Conservation (phyloP, 2,888 invertebrate genomes). For the Idaea aversata region DNA sequence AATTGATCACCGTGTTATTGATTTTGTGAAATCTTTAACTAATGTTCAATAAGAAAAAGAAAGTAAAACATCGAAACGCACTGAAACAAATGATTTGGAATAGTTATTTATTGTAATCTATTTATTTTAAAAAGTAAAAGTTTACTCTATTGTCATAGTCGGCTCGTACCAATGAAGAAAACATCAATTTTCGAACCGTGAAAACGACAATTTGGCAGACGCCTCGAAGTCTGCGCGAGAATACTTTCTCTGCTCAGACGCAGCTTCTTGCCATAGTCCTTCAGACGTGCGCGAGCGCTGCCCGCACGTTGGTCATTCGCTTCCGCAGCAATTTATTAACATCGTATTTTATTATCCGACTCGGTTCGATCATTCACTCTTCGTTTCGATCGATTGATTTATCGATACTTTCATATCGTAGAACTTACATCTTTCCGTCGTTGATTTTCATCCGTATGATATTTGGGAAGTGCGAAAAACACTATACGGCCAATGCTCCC, state of each 20-base stretch:
- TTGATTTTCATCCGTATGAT: constrained; percentile 40
- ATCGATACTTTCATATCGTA: constrained; percentile 32
- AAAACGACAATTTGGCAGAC: constrained; percentile 76
- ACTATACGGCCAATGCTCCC: constrained; percentile 51
- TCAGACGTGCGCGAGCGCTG: constrained; percentile 58
- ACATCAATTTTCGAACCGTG: constrained; percentile 68
- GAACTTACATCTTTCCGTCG: constrained; percentile 35
- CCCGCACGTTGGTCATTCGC: constrained; percentile 45
- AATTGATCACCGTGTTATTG: constrained; percentile 13
- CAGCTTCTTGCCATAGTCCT: constrained; percentile 58
- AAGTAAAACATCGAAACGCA: constrained; percentile 15
- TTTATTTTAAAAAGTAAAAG: constrained; percentile 30
- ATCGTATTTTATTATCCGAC: constrained; percentile 34
- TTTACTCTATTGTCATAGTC: constrained; percentile 44
- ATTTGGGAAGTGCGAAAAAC: constrained; percentile 46
- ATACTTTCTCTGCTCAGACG: constrained; percentile 74
- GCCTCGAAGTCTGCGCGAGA: constrained; percentile 74
- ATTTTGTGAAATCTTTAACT: constrained; percentile 9
- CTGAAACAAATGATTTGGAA: constrained; percentile 14
- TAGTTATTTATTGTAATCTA: constrained; percentile 23
- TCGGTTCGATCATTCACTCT: constrained; percentile 31
- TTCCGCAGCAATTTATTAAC: constrained; percentile 39
- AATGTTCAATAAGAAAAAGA: constrained; percentile 14
- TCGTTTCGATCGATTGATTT: constrained; percentile 36
- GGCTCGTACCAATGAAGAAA: constrained; percentile 64